phyloP scores from a whole-genome alignment of 2,888 invertebrate species.

The Melinaea marsaeus region DNA sequence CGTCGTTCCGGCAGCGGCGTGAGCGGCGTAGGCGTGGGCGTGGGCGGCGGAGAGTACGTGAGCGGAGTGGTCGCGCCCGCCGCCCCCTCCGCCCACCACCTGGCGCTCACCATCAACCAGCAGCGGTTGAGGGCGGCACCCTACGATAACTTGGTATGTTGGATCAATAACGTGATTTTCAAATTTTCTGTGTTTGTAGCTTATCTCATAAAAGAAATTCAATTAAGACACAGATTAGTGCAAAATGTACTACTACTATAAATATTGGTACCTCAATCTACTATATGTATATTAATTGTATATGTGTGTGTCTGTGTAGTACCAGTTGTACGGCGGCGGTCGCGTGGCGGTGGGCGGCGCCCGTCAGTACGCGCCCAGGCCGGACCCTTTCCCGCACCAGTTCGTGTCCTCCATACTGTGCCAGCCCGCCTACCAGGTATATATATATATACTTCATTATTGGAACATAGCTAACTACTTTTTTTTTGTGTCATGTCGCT shows the following conservation, averaged over 20 bases:
- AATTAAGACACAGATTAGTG: no score
- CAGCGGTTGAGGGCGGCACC: slow-evolving; percentile 87
- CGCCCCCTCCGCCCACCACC: slow-evolving; percentile 78
- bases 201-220: no score
- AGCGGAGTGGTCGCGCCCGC: slow-evolving; percentile 76
- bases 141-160: slow-evolving; percentile 84
- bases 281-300: not conserved
- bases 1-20: slow-evolving; percentile 63
- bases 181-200: no score
- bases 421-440: slow-evolving; percentile 90
- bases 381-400: slow-evolving; percentile 93
- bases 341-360: slow-evolving; percentile 81
- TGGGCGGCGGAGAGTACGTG: slow-evolving; percentile 57
- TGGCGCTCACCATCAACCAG: slow-evolving; percentile 96
- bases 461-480: not conserved
- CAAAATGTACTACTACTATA: no score
- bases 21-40: slow-evolving; percentile 43
- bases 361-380: slow-evolving; percentile 82
- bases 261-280: not conserved
- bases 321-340: slow-evolving; percentile 84
- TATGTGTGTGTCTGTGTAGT: slow-evolving; percentile 69
- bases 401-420: slow-evolving; percentile 96
- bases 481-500: no score
- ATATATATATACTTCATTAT: not conserved
- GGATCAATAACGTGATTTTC: no score